Conservation (phyloP, 92 coral and sea anemone species). For the Montipora capitata region DNA sequence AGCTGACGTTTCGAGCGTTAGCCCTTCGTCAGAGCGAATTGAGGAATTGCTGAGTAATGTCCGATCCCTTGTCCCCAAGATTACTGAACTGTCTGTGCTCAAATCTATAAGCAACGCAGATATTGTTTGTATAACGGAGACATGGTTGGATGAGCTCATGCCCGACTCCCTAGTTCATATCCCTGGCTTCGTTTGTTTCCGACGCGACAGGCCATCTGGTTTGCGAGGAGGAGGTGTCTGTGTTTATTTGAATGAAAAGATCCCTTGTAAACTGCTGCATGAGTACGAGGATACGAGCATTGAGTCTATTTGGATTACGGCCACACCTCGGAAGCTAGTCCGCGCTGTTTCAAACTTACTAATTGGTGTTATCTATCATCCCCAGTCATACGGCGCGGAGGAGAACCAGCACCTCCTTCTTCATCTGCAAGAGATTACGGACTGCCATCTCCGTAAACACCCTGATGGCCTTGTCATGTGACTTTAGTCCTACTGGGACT, state of each 20-base stretch:
- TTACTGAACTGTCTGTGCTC: too few relatives aligned
- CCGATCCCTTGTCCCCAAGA: too few relatives aligned
- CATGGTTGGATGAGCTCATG: conserved; percentile 27
- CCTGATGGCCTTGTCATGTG: conserved; percentile 36
- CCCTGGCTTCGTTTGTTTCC: not conserved
- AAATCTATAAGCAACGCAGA: conserved; percentile 1
- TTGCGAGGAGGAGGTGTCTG: too few relatives aligned
- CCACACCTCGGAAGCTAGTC: too few relatives aligned
- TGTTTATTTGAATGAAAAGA: conserved; percentile 8
- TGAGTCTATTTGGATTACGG: too few relatives aligned
- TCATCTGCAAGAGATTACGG: conserved; percentile 29
- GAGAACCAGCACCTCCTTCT: conserved; percentile 24
- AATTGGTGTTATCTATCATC: conserved; percentile 47
- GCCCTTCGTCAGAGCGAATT: too few relatives aligned
- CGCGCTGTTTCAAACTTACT: not conserved
- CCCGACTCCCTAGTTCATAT: conserved; percentile 13
- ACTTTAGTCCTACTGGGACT: conserved; percentile 39
- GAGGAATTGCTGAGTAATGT: too few relatives aligned
- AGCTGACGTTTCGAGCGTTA: too few relatives aligned
- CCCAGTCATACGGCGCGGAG: conserved; percentile 28
- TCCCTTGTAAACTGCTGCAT: not conserved
- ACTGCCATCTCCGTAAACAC: conserved; percentile 21
- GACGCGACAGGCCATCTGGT: too few relatives aligned
- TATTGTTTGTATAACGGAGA: conserved; percentile 34
- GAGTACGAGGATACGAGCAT: too few relatives aligned